Conservation (phyloP, 2,797 vertebrate species). For the Parotocinclus haroldoi region DNA sequence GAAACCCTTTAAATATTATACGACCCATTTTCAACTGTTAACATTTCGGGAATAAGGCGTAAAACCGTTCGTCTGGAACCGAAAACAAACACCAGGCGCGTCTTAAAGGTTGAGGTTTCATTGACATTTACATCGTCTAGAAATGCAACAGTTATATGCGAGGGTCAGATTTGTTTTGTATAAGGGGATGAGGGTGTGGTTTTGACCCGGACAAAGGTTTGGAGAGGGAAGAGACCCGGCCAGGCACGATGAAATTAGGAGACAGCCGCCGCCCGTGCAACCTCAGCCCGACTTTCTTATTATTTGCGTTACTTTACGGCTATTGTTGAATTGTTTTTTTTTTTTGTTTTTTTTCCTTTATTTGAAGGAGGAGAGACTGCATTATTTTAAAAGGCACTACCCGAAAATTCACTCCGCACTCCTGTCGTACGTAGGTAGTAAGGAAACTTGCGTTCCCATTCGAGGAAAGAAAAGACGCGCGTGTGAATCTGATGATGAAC, state of each 20-base stretch:
- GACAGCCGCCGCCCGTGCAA: conserved; percentile 28
- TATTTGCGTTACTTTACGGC: background rate
- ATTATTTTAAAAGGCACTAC: conserved; percentile 71
- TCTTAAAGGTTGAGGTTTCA: conserved; percentile 40
- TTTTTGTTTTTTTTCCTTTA: conserved; percentile 2
- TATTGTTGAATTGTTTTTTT: background rate
- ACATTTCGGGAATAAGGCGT: conserved; percentile 45
- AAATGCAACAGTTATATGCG: conserved; percentile 41
- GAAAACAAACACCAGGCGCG: conserved; percentile 32
- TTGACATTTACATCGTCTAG: conserved; percentile 43
- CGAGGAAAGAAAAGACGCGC: background rate
- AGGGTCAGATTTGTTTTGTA: conserved; percentile 20
- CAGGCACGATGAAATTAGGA: conserved; percentile 13
- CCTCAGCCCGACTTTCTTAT: conserved; percentile 11
- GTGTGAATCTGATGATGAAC: no score
- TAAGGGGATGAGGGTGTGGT: background rate
- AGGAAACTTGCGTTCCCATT: conserved; percentile 46
- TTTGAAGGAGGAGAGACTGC: conserved; percentile 41
- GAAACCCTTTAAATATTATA: conserved; percentile 46
- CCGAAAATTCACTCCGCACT: conserved; percentile 56
- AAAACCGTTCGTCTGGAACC: conserved; percentile 35
- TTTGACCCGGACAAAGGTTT: conserved; percentile 23
- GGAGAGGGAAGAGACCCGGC: conserved; percentile 22
- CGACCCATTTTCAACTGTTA: conserved; percentile 34
- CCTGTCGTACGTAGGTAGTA: conserved; percentile 45